A percentile compares a stretch with the other conserved stretches of the same genome.
Evolutionary conservation across 2,113 vertebrate genomes (phyloP).

Genomic region (Zosterops hypoxanthus): DNA sequence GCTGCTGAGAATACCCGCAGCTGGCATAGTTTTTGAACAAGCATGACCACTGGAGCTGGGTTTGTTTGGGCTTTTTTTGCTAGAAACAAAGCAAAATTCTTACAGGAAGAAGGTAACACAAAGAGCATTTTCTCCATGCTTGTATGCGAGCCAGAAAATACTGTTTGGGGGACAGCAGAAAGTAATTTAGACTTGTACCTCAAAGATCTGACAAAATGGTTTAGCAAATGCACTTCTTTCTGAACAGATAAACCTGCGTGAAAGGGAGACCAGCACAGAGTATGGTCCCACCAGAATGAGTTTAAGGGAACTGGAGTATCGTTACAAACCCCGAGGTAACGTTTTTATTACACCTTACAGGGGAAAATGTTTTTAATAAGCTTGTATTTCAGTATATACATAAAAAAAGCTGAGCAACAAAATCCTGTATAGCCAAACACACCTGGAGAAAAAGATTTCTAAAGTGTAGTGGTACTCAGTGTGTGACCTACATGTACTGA

Average conservation of each 20-base stretch:
- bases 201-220: neutral
- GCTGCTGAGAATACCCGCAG: neutral
- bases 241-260: constrained; percentile 80
- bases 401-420: neutral
- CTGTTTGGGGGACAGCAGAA: neutral
- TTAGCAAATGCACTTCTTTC: neutral
- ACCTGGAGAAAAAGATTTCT: neutral
- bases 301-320: constrained; percentile 69
- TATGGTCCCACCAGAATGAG: constrained; percentile 82
- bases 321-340: constrained; percentile 69
- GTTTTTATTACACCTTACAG: neutral
- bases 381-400: neutral
- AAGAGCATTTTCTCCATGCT: neutral
- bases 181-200: neutral
- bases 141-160: neutral
- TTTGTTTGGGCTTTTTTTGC: neutral
- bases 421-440: neutral
- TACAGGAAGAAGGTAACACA: neutral
- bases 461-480: neutral
- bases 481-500: neutral
- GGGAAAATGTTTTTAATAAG: neutral
- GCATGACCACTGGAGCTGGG: neutral
- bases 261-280: constrained; percentile 71
- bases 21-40: neutral
- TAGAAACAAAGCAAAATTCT: neutral